Evolutionary conservation across 2,113 vertebrate species (phyloP), one percentile per base, ranked within the genome.

Genomic region (Cyprinodon brontotheroides): DNA sequence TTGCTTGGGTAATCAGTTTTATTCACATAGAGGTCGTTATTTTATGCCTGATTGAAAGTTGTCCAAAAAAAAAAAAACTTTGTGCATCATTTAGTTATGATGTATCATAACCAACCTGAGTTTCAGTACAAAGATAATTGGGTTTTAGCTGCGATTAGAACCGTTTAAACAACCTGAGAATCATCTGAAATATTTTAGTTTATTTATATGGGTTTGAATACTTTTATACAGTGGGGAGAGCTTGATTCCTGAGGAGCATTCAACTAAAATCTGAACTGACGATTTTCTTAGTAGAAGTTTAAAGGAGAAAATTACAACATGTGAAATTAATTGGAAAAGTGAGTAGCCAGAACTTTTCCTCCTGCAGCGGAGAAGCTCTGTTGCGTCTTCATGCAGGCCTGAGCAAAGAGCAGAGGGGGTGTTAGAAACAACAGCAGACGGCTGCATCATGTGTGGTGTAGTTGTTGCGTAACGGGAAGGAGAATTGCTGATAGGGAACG

Each of bases 401-500:
- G 12, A 63, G 8, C 63, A 22, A 12, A n/a, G 67, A 41, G 53
- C 0, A 8, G 17, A 14, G 20, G 64, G n/a, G 53, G 68, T 22
- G 43, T 66, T 9, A 7, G 14, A 57, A 41, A 63, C 17, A 39
- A 48, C 69, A 65, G 67, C 10, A 11, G n/a, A 62, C 14, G 72
- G 47, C 71, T 65, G 73, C 70, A 65, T 75, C 20, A 37, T 1
- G 66, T 37, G 1, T 63, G 66, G 40, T 48, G 57, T 63, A 9
- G 17, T 40, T 0, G 69, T 90, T 91, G 65, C 69, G 20, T 91
- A 89, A 89, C 59, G 11, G 72, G 48, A 66, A 50, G 6, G 17
- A 57, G 71, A 29, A 41, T 61, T 36, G 81, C 75, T 79, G 89
- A 86, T 84, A 86, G 84, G 85, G 67, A 74, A 57, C 63, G 76